Percentiles rank a stretch among this genome's conserved stretches.
Evolutionary conservation across 2,797 vertebrate genomes (phyloP).

Genomic region (Sarcophilus harrisii): DNA sequence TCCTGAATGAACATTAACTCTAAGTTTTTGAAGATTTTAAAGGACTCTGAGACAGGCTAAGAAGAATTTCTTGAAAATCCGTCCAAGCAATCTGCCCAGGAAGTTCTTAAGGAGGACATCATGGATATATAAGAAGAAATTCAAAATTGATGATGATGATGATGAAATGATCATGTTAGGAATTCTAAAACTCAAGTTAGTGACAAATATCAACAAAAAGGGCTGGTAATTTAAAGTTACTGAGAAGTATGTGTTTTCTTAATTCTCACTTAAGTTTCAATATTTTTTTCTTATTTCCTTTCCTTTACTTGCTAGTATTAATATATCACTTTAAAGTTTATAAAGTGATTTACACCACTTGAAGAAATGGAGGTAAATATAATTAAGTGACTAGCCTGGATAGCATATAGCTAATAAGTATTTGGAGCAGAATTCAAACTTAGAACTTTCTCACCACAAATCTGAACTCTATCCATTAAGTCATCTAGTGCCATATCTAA

Average conservation of each 20-base stretch:
- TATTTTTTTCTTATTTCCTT: not conserved
- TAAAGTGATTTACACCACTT: not conserved
- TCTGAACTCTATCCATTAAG: not conserved
- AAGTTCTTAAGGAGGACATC: not conserved
- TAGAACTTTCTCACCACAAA: not conserved
- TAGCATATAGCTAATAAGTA: not conserved
- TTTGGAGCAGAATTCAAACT: not conserved
- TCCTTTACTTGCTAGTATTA: not conserved
- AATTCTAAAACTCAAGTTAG: not conserved
- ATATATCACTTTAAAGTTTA: not conserved
- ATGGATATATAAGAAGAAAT: not conserved
- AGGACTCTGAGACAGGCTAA: not conserved
- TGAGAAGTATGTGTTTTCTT: not conserved
- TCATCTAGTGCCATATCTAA: not conserved
- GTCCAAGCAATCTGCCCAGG: not conserved
- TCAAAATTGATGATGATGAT: not conserved
- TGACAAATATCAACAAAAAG: not conserved
- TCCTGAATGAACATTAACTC: not conserved
- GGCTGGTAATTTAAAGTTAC: not conserved
- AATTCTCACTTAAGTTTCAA: not conserved
- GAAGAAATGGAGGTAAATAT: not conserved
- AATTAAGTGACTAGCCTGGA: not conserved
- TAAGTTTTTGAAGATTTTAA: constrained; percentile 1
- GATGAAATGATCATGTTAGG: not conserved
- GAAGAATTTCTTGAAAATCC: not conserved